Base-by-base conservation (phyloP, 35 echinoderm and acorn worm species). In the Chiridota heheva region DNA sequence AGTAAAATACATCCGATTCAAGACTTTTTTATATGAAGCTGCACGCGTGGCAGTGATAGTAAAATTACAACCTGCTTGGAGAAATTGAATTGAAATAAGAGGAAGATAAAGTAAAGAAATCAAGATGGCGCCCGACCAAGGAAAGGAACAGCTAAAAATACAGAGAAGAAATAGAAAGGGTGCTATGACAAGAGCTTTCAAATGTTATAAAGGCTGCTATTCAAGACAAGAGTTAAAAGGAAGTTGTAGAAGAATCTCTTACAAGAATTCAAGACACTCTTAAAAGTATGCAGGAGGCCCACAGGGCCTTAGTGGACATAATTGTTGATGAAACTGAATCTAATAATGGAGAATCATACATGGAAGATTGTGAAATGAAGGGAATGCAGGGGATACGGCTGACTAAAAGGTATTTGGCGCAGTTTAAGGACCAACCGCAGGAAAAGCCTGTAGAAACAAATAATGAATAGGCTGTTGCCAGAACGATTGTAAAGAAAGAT, bases 311-410 rank as follows among this genome's bases (percentile, higher is more conserved):
- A 30, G 47, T 38, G 29, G 49, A 57, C 16, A 38, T 78, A 1
- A 58, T 78, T 13, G 46, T n/a, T 22, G 74, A 78, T 60, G 74
- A 61, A 60, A 43, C 47, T 32, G 74, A 78, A 7, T 60, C 60
- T 61, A 38, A 58, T 35, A 16, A 27, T 15, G 51, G 5, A 2
- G 74, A 78, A 37, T 59, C 36, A 8, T 78, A 61, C 26, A 78
- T 78, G 74, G 27, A 78, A 42, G 39, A 35, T 55, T 57, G 47
- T 26, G 48, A 59, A 43, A 36, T 34, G 56, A 26, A 78, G 60
- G 26, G n/a, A 18, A 78, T 42, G 47, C 74, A 78, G 60, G 74
- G 74, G n/a, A 32, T 78, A 59, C 74, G 60, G n/a, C 28, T 39
- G 34, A 32, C 29, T 36, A 78, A 28, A 32, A 78, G 38, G 41